These are phyloP conservation scores for Pongo abelii DNA, from an alignment of 2,113 vertebrate genomes.

Conservation along the genomic window DNA sequence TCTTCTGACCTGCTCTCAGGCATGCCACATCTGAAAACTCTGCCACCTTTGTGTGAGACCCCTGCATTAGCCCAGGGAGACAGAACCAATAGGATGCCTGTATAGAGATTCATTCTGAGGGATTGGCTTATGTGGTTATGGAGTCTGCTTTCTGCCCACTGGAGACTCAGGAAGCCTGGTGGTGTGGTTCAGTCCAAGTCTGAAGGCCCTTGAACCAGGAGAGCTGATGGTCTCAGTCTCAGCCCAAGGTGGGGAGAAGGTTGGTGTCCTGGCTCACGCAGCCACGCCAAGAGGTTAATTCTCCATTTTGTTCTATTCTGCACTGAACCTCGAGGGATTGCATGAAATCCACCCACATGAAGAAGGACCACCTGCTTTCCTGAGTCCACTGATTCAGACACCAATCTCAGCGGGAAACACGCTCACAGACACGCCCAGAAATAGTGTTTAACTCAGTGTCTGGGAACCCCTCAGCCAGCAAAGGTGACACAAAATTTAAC, in stretches of 20 bases:
- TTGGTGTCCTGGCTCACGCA: not conserved
- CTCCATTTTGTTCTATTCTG: not conserved
- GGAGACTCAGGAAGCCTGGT: no score
- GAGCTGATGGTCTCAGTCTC: not conserved
- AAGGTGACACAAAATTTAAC: no score
- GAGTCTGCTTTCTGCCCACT: no score
- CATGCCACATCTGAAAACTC: no score
- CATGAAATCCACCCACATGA: not conserved
- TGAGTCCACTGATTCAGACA: not conserved
- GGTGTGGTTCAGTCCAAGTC: not conserved
- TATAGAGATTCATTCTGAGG: not conserved
- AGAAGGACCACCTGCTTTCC: not conserved
- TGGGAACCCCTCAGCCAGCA: not conserved
- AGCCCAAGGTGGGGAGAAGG: not conserved
- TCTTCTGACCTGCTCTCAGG: not conserved
- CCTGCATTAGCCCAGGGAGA: not conserved
- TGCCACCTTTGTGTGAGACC: accelerated
- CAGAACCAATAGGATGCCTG: no score
- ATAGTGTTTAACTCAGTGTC: not conserved
- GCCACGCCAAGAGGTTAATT: accelerated
- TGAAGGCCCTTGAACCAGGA: not conserved
- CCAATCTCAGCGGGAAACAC: not conserved
- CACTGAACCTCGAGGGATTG: not conserved
- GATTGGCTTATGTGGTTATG: no score
- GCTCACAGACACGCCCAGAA: not conserved